These are phyloP conservation scores for Halichoerus grypus DNA, from an alignment of 2,113 vertebrate genomes.

Conservation along the genomic window DNA sequence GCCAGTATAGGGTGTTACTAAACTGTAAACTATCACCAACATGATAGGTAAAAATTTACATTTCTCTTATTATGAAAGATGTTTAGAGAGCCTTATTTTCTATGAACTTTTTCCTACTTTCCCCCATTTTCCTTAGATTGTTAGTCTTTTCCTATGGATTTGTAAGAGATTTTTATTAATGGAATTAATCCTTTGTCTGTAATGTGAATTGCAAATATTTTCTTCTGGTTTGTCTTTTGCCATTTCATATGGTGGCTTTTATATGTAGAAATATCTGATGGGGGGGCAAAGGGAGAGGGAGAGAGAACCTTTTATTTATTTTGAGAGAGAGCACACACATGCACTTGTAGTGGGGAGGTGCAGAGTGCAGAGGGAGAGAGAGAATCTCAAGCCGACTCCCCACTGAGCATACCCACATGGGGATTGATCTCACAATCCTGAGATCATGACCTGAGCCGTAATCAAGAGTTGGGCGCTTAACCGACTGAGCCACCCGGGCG, in stretches of 20 bases:
- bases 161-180: not conserved
- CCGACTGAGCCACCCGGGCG: not conserved
- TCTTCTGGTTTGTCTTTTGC: slow-evolving; percentile 13
- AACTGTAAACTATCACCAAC: not conserved
- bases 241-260: not conserved
- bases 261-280: not conserved
- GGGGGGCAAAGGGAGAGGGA: not conserved
- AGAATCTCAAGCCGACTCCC: not conserved
- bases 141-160: slow-evolving; percentile 10
- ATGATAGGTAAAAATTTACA: not conserved
- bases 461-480: not conserved
- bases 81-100: slow-evolving; percentile 12
- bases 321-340: not conserved
- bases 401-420: not conserved
- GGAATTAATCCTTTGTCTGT: slow-evolving; percentile 13
- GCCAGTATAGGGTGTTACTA: not conserved
- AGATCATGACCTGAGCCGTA: not conserved
- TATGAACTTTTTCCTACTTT: not conserved
- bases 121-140: not conserved
- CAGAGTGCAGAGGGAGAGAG: not conserved
- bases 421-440: not conserved
- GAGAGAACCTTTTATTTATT: not conserved
- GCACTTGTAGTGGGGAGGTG: not conserved
- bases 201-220: slow-evolving; percentile 15
- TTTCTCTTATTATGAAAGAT: not conserved